phyloP scores from a whole-genome alignment of 1,140 invertebrate genomes.

The Temnothorax nylanderi region DNA sequence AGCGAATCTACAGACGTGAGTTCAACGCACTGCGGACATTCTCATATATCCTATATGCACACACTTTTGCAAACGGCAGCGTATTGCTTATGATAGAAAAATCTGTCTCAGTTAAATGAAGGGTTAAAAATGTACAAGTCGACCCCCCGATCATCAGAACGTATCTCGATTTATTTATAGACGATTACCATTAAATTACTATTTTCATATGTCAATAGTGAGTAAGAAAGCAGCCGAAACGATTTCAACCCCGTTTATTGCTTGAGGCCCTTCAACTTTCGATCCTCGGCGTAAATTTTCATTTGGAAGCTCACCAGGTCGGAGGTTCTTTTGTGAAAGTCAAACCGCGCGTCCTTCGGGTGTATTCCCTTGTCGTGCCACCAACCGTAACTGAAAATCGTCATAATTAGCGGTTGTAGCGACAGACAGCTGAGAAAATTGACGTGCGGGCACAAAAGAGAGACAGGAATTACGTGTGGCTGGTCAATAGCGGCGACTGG shows the following conservation, averaged over 20 bases:
- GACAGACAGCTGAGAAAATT: not conserved
- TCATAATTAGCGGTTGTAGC: not conserved
- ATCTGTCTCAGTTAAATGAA: not conserved
- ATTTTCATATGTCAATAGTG: not conserved
- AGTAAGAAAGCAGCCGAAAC: not conserved
- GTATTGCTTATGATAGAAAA: not conserved
- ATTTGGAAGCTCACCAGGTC: constrained; percentile 78
- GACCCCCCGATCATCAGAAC: too few relatives aligned
- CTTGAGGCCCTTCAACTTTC: constrained; percentile 69
- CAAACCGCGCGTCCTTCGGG: constrained; percentile 75
- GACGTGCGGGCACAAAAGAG: too few relatives aligned
- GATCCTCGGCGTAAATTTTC: constrained; percentile 79
- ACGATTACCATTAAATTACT: not conserved
- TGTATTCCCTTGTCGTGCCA: constrained; percentile 79
- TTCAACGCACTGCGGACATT: not conserved
- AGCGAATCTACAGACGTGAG: too few relatives aligned
- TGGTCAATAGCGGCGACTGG: constrained; percentile 76
- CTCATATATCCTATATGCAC: not conserved
- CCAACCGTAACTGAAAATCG: constrained; percentile 79
- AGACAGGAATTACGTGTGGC: constrained; percentile 76
- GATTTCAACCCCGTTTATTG: not conserved
- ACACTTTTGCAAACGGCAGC: too few relatives aligned
- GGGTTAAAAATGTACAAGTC: not conserved
- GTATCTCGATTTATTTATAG: too few relatives aligned
- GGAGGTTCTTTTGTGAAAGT: constrained; percentile 79